Base-by-base conservation (phyloP, 2,888 invertebrate genomes). In the Bruchidius siliquastri region DNA sequence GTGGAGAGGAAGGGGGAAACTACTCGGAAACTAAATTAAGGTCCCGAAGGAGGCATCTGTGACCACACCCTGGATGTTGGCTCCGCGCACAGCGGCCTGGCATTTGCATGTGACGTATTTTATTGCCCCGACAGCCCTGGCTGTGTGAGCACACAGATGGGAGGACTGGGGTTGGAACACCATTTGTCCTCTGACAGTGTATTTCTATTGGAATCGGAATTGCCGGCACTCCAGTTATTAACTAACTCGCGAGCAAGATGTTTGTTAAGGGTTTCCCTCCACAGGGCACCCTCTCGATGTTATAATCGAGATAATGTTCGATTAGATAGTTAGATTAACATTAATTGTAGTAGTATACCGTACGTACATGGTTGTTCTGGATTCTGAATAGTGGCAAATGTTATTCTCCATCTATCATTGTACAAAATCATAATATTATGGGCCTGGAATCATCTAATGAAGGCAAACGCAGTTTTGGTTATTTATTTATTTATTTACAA, bases 71-170 rank as follows among this genome's bases (percentile, higher is more conserved):
- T 84, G 85, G 83, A 84, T 84, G 84, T 84, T 84, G 83, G 82
- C 82, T 49, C 49, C 49, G 49, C 49, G 49, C 49, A 13, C 49
- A 49, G 49, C 18, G 13, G 49, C 49, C 49, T 49, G 84, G 84
- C 86, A 86, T 86, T 87, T 87, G 87, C 86, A 86, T 85, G 86
- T 87, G 87, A 87, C 87, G 86, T 86, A 85, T 86, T 87, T 86
- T 87, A 87, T 86, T 86, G 85, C 86, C 83, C 82, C 82, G 83
- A 30, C 30, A 84, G 84, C 83, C 80, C 78, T 79, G 66, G 71
- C 71, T 66, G 71, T 21, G 66, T 32, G 21, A 22, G 71, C 49
- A 20, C 32, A 71, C 49, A 49, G 49, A 49, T 49, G 49, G 49
- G 49, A 49, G 8, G 49, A 13, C 49, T 13, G 49, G 49, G 49